Evolutionary conservation across 2,113 vertebrate species (phyloP).

Genomic region (Gymnarchus niloticus): DNA sequence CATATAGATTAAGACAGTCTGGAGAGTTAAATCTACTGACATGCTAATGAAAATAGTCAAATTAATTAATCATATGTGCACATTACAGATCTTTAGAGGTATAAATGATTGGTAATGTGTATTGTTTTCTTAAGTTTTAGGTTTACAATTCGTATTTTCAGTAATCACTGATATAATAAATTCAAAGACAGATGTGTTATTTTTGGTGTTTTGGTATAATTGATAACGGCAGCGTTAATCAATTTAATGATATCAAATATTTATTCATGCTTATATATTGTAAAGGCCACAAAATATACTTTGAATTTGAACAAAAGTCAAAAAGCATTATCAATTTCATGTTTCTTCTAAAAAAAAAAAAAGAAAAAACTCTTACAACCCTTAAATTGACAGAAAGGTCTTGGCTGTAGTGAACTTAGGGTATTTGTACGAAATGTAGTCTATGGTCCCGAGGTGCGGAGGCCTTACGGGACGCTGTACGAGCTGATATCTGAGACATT

Average conservation of each 20-base stretch:
- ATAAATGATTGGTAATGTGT: background rate
- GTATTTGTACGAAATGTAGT: background rate
- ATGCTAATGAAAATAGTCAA: too few species aligned
- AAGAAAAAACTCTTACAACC: background rate
- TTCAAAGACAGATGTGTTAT: background rate
- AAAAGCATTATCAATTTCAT: background rate
- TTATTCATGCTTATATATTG: background rate
- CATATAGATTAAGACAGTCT: too few species aligned
- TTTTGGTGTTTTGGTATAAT: background rate
- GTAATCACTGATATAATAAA: background rate
- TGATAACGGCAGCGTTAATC: background rate
- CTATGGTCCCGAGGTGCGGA: background rate
- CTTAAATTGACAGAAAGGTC: background rate
- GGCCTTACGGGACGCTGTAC: background rate
- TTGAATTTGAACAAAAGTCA: background rate
- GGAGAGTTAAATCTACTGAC: too few species aligned
- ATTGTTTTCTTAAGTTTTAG: background rate
- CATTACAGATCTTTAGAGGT: background rate
- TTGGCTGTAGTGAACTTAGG: background rate
- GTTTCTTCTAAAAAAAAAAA: background rate
- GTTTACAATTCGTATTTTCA: background rate
- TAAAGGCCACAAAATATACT: too few species aligned
- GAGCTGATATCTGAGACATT: too few species aligned
- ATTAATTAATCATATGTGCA: background rate
- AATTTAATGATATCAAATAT: background rate